phyloP scores from a whole-genome alignment of 1,140 invertebrate species.

The Habropoda laboriosa region DNA sequence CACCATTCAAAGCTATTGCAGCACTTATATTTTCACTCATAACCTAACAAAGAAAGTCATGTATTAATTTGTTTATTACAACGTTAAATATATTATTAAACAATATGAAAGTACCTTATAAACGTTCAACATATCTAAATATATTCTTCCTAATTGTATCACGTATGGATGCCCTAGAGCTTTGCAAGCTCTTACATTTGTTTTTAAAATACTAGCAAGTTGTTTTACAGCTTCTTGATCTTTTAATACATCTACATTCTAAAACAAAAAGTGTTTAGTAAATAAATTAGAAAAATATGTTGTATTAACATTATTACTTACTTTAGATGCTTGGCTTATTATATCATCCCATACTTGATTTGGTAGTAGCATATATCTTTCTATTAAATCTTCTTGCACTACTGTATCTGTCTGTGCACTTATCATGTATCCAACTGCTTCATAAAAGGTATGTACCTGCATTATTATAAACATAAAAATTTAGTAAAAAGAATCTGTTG shows the following conservation, averaged over 20 bases:
- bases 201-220: conserved; percentile 98
- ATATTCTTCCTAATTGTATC: conserved; percentile 96
- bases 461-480: conserved; percentile 48
- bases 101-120: conserved; percentile 89
- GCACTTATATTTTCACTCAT: conserved; percentile 99
- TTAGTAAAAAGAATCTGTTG: neutral
- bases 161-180: conserved; percentile 98
- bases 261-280: conserved; percentile 64
- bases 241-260: conserved; percentile 97
- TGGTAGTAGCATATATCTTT: conserved; percentile 98
- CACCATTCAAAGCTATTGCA: conserved; percentile 97
- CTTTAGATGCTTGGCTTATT: conserved; percentile 96
- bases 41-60: conserved; percentile 76
- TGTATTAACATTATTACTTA: conserved; percentile 62
- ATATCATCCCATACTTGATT: conserved; percentile 99
- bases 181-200: conserved; percentile 98
- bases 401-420: conserved; percentile 95
- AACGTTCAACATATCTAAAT: conserved; percentile 99
- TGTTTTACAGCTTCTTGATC: conserved; percentile 98
- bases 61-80: neutral
- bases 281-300: neutral
- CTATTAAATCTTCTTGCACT: conserved; percentile 96
- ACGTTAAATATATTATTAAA: conserved; percentile 6
- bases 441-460: conserved; percentile 99
- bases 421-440: conserved; percentile 99